A percentile compares a stretch with the other conserved stretches of the same genome.
Conservation (phyloP, 37 sponge, comb jelly and placozoan species). For the Amphimedon queenslandica region DNA sequence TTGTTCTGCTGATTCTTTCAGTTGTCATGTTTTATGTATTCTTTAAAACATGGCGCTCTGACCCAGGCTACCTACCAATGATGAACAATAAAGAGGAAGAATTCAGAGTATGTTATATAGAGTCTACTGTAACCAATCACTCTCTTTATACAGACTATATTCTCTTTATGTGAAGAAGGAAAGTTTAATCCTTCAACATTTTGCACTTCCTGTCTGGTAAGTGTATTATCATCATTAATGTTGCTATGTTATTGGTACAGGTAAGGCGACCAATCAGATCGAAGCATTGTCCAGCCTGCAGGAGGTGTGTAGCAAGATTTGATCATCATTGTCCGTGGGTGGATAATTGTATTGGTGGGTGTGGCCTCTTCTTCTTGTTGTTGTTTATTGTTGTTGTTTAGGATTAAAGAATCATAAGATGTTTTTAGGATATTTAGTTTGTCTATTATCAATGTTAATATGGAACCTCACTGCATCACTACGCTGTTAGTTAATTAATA, state of each 20-base stretch:
- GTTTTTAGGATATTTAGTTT: slow-evolving; percentile 58
- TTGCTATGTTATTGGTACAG: slow-evolving; percentile 17
- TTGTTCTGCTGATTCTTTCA: slow-evolving; percentile 11
- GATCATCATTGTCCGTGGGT: slow-evolving; percentile 98
- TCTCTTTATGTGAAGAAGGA: slow-evolving; percentile 68
- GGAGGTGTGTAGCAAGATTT: slow-evolving; percentile 88
- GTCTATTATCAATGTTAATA: slow-evolving; percentile 43
- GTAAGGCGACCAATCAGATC: slow-evolving; percentile 79
- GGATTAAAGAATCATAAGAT: slow-evolving; percentile 58
- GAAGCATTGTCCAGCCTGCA: slow-evolving; percentile 92
- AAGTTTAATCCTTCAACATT: slow-evolving; percentile 47
- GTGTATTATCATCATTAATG: neutral
- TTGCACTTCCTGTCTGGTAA: slow-evolving; percentile 84
- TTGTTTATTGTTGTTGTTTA: neutral
- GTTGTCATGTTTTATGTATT: slow-evolving; percentile 20
- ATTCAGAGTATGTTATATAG: slow-evolving; percentile 19
- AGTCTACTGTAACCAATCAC: neutral
- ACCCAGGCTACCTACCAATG: slow-evolving; percentile 67
- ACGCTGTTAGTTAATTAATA: slow-evolving; percentile 16
- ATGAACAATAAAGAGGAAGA: slow-evolving; percentile 12
- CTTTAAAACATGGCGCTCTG: slow-evolving; percentile 39
- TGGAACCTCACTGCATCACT: slow-evolving; percentile 52
- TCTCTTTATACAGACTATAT: slow-evolving; percentile 32
- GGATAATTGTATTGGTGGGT: slow-evolving; percentile 86
- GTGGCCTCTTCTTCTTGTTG: neutral